These are phyloP conservation scores for Furcifer pardalis DNA, from an alignment of 2,797 vertebrate genomes.

Conservation along the genomic window DNA sequence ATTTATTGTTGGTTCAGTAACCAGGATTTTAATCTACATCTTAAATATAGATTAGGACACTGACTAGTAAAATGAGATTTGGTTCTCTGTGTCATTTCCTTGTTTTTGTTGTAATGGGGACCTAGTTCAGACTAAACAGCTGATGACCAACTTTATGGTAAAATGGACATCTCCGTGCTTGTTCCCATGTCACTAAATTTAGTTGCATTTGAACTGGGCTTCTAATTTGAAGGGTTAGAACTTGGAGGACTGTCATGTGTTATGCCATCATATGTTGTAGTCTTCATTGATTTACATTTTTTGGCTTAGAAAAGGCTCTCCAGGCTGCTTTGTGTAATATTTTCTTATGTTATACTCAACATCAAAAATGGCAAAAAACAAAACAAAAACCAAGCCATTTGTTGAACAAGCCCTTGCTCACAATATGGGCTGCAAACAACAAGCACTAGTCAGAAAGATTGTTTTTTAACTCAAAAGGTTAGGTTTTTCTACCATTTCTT, in stretches of 20 bases:
- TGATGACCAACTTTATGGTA: not conserved
- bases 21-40: not conserved
- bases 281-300: not conserved
- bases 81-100: not conserved
- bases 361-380: not conserved
- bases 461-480: not conserved
- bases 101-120: not conserved
- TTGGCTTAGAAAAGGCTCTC: not conserved
- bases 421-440: not conserved
- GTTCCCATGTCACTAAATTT: not conserved
- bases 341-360: not conserved
- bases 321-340: not conserved
- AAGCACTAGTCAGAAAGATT: not conserved
- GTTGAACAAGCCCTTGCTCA: not conserved
- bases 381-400: not conserved
- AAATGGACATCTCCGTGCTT: not conserved
- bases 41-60: not conserved
- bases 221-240: not conserved
- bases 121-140: not conserved
- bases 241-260: not conserved
- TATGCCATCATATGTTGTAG: not conserved
- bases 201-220: not conserved
- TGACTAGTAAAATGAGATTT: not conserved
- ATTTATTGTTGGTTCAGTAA: not conserved
- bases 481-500: not conserved